Conservation (phyloP, 2,888 invertebrate genomes). For the Smittia aterrima region DNA sequence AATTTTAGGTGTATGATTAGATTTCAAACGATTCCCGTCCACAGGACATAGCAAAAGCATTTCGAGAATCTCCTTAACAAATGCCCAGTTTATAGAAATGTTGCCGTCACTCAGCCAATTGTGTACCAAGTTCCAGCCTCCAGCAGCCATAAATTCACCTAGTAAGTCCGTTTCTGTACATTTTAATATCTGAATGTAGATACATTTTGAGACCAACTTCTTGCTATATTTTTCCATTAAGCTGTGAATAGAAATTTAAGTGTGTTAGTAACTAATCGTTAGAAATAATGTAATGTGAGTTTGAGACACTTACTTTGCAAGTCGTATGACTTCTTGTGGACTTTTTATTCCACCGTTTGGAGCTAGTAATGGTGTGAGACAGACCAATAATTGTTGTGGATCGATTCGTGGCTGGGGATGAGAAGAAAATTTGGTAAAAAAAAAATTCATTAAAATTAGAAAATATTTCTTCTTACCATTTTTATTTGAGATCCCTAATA, state of each 20-base stretch:
- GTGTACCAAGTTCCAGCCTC: conserved; percentile 89
- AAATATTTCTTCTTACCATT: too few relatives aligned
- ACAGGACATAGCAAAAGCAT: conserved; percentile 84
- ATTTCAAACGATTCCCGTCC: conserved; percentile 83
- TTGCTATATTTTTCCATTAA: conserved; percentile 95
- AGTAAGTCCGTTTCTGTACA: conserved; percentile 79
- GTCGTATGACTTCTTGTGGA: conserved; percentile 79
- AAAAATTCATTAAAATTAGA: background rate
- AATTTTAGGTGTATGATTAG: conserved; percentile 87
- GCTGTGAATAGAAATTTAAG: too few relatives aligned
- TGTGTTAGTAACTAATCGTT: background rate
- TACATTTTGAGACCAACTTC: conserved; percentile 92
- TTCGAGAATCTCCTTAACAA: conserved; percentile 83
- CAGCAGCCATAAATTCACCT: conserved; percentile 83
- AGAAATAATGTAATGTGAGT: conserved; percentile 5
- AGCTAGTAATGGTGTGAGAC: conserved; percentile 80
- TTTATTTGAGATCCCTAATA: too few relatives aligned
- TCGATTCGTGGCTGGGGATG: conserved; percentile 85
- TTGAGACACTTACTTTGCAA: conserved; percentile 70
- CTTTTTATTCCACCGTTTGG: conserved; percentile 86
- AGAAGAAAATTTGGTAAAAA: conserved; percentile 45
- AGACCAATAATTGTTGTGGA: conserved; percentile 82
- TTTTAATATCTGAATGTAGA: conserved; percentile 89
- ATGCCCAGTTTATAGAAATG: conserved; percentile 77
- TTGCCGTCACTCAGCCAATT: conserved; percentile 89